Evolutionary conservation across 2,888 invertebrate genomes (phyloP).

Genomic region (Hirtodrosophila alboralis): DNA sequence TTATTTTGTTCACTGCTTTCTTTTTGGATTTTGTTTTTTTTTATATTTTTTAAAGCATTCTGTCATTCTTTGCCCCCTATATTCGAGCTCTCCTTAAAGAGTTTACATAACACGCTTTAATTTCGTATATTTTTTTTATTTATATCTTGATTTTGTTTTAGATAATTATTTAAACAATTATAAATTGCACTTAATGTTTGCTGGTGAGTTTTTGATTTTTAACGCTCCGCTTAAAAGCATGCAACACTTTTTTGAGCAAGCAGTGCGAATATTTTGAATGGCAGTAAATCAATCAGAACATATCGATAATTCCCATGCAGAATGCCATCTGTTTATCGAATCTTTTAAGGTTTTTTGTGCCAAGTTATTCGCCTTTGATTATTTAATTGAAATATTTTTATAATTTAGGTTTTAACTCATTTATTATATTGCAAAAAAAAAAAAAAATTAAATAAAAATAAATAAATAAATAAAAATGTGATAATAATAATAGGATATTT

Average conservation of each 20-base stretch:
- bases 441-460: no score
- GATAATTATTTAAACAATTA: not conserved
- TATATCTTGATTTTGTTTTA: no score
- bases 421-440: not conserved
- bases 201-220: slow-evolving; percentile 4
- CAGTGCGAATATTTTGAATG: slow-evolving; percentile 31
- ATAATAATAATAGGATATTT: slow-evolving; percentile 2
- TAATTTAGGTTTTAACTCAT: not conserved
- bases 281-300: not conserved
- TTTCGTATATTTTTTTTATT: not conserved
- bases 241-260: slow-evolving; percentile 30
- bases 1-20: slow-evolving; percentile 55
- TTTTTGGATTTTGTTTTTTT: slow-evolving; percentile 57
- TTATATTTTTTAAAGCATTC: slow-evolving; percentile 42
- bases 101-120: not conserved
- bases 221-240: slow-evolving; percentile 55
- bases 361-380: no score
- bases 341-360: no score
- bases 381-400: no score
- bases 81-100: not conserved
- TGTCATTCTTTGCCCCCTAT: slow-evolving; percentile 16
- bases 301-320: no score
- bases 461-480: slow-evolving; percentile 2
- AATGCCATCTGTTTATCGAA: no score
- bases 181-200: not conserved